Conservation (phyloP, 2,888 invertebrate species). For the Chymomyza procnemis region DNA sequence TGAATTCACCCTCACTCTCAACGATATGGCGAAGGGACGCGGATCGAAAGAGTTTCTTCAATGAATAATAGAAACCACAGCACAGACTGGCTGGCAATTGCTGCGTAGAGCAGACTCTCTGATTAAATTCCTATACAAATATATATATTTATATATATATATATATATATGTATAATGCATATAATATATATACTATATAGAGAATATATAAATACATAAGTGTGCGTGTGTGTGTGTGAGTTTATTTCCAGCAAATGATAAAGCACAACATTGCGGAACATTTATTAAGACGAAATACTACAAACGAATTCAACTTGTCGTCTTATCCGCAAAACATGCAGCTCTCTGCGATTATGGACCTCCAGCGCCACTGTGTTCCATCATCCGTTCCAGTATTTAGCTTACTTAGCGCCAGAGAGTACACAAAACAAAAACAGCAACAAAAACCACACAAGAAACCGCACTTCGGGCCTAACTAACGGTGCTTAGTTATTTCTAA, state of each 20-base stretch:
- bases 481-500: background rate
- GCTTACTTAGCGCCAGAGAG: constrained; percentile 44
- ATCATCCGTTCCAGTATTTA: constrained; percentile 39
- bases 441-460: too few species aligned
- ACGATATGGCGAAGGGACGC: background rate
- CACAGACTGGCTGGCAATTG: background rate
- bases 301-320: constrained; percentile 15
- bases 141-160: too few species aligned
- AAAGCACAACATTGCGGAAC: background rate
- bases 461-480: constrained; percentile 30
- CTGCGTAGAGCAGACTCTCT: background rate
- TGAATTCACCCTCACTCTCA: background rate
- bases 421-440: constrained; percentile 24
- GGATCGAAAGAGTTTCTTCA: background rate
- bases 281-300: background rate
- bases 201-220: background rate
- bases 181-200: background rate
- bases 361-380: constrained; percentile 18
- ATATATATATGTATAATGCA: too few species aligned
- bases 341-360: background rate
- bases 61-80: background rate
- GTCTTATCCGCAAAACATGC: constrained; percentile 57
- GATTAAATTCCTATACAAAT: constrained; percentile 4
- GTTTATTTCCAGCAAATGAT: constrained; percentile 1
- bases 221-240: constrained; percentile 6